Base-by-base conservation (phyloP, 2,113 vertebrate genomes). In the Mionectes macconnelli region DNA sequence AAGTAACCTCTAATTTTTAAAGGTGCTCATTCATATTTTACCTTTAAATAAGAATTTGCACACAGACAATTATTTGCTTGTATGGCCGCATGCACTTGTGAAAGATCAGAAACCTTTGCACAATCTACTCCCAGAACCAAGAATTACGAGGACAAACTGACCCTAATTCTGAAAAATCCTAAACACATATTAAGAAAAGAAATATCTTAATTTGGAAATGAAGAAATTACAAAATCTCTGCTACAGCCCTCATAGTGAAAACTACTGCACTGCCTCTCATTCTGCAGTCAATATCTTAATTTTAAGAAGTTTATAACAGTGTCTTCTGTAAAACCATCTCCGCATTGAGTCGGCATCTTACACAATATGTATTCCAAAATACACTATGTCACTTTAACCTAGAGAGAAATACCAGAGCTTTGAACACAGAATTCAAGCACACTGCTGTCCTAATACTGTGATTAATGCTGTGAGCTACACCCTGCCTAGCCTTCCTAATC, bases 401-500 rank as follows among this genome's bases (percentile, higher is more conserved):
- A 77, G 55, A 84, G 69, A 90, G 62, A 96, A 87, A 90, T 42
- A 92, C 24, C 67, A 94, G 56, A 45, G 78, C 49, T 90, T 92
- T 73, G 74, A 89, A 96, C 69, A 86, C 17, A 83, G 49, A 80
- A 96, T 86, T 85, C 39, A 31, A 94, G 89, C 74, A 82, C 24
- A 44, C n/a, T 90, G 76, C 75, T 94, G n/a, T 88, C 89, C 95
- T 87, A 96, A 94, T 94, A 77, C 89, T 87, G 77, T 96, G 96
- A 96, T 95, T 97, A 97, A 95, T 87, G 77, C 87, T 92, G 40
- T 75, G 74, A 96, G 93, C 89, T 97, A 91, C 85, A 91, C 93
- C 68, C 90, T 91, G 80, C 84, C 87, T 87, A 96, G 93, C 49
- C 89, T 68, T 95, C 64, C 92, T 97, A 95, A 97, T 96, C 94